Evolutionary conservation across 2,797 vertebrate species (phyloP).

Genomic region (Holocentrus rufus): DNA sequence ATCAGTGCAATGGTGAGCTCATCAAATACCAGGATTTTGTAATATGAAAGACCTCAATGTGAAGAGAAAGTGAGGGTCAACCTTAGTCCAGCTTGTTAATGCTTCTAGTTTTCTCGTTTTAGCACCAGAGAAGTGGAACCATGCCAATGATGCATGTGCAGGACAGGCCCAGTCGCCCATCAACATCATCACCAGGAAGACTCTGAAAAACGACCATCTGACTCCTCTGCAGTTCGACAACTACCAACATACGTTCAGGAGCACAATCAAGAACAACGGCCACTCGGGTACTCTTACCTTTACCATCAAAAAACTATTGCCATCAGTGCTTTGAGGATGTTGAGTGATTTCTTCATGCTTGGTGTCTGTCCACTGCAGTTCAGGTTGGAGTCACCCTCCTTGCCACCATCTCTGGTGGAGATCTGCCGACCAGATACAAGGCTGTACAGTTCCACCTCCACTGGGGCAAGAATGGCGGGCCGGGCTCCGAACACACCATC

Average conservation of each 20-base stretch:
- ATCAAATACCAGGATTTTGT: no score
- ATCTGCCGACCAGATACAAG: conserved; percentile 80
- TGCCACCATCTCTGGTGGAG: conserved; percentile 78
- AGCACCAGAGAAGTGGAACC: conserved; percentile 85
- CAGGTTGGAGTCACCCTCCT: conserved; percentile 68
- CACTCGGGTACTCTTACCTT: conserved; percentile 82
- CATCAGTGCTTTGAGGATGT: conserved; percentile 7
- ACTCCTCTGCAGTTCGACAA: conserved; percentile 79
- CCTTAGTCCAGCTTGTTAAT: not conserved
- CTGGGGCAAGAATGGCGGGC: conserved; percentile 82
- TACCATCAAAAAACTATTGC: not conserved
- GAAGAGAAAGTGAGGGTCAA: not conserved
- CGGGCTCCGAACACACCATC: conserved; percentile 92
- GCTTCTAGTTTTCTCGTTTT: not conserved
- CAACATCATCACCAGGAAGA: conserved; percentile 84
- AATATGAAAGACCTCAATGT: no score
- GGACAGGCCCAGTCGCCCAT: conserved; percentile 86
- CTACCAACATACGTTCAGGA: conserved; percentile 77
- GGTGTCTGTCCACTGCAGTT: conserved; percentile 76
- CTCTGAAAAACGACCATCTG: conserved; percentile 68
- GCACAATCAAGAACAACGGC: conserved; percentile 83
- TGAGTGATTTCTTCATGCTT: not conserved
- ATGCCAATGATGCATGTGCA: conserved; percentile 45
- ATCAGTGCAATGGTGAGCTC: conserved; percentile 77
- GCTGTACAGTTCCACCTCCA: conserved; percentile 90